Evolutionary conservation across 2,888 invertebrate genomes (phyloP), one percentile per base, ranked within the genome.

Genomic region (Tortricodes alternella): DNA sequence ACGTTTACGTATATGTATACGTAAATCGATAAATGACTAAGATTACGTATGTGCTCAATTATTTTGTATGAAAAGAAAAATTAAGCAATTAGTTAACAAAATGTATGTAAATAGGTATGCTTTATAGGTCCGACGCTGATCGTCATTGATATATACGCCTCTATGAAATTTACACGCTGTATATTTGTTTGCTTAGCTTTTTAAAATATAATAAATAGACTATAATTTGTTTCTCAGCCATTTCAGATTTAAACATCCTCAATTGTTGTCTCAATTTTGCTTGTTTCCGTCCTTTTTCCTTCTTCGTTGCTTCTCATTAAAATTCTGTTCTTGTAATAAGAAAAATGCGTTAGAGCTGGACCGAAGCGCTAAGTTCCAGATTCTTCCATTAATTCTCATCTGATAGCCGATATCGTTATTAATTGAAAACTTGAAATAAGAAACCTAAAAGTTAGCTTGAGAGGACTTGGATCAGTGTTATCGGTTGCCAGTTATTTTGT

Each of bases 341-440:
- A 63, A 65, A 66, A 66, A 46, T 39, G 32, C 23, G 38, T 46
- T 38, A 32, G 53, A 60, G 59, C 53, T 46, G 59, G 59, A 64
- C 58, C 41, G 60, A 65, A 62, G 46, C 63, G 65, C 66, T 67
- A 60, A 74, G 64, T 73, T 70, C 21, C 21, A 51, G 64, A 68
- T 51, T 64, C 67, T 74, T 72, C 67, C 64, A 74, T 78, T 74
- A 77, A 77, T 76, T 78, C 74, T 68, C 67, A 65, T 72, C 64
- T 66, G 63, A 72, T 66, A 71, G 75, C 72, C 70, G 71, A 78
- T 76, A 75, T 69, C 70, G 73, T 57, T 71, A 68, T 73, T 76
- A 77, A 80, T 78, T 76, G 76, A 74, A 81, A 80, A 76, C 72
- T 80, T 66, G 69, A 60, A 70, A 70, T 71, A 66, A 67, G 73